Base-by-base conservation (phyloP, 92 coral and sea anemone species). In the Ricordea florida region DNA sequence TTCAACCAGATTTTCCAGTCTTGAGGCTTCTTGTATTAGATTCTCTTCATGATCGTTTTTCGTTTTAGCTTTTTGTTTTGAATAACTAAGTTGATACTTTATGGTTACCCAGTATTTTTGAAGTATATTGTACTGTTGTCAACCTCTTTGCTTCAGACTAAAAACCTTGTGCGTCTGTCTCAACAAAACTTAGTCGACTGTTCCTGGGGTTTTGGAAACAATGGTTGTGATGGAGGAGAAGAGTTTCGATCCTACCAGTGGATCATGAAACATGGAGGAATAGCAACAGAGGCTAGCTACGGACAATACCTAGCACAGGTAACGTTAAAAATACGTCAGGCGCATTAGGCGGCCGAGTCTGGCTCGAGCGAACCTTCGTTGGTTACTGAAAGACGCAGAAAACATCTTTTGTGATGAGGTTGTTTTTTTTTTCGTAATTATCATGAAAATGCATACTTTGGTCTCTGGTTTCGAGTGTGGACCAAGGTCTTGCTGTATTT, bases 141-240 rank as follows among this genome's bases (percentile, higher is more conserved):
- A 11, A 17, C 21, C 1, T 46, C 25, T 32, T 38, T 37, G 18
- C 35, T 41, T 22, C 51, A 93, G 98, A 91, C 97, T 51, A 90
- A 90, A 36, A 74, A 82, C 29, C 71, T 82, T 37, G 84, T 91
- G 13, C 78, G 93, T 16, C 79, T 94, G 55, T 94, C 98, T 22
- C 94, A 94, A 62, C 98, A 94, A 79, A 89, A 82, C 31, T 72
- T 94, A 47, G 76, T 94, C 58, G 98, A 94, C 68, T 94, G 98
- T 36, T 78, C 93, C 8, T 94, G 98, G 98, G 98, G 98, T 3
- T 91, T 76, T 72, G 97, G 97, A 21, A 94, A 94, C 41, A 92
- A 92, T 68, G 98, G 90, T 5, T 94, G 98, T 61, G 97, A 79
- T 79, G 98, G 98, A 33, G 98, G 98, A 26, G 97, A 92, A 48